Percentiles rank a stretch among this genome's conserved stretches.
These are phyloP conservation scores for Lethenteron reissneri DNA, from an alignment of 2,113 vertebrate genomes.

Conservation along the genomic window DNA sequence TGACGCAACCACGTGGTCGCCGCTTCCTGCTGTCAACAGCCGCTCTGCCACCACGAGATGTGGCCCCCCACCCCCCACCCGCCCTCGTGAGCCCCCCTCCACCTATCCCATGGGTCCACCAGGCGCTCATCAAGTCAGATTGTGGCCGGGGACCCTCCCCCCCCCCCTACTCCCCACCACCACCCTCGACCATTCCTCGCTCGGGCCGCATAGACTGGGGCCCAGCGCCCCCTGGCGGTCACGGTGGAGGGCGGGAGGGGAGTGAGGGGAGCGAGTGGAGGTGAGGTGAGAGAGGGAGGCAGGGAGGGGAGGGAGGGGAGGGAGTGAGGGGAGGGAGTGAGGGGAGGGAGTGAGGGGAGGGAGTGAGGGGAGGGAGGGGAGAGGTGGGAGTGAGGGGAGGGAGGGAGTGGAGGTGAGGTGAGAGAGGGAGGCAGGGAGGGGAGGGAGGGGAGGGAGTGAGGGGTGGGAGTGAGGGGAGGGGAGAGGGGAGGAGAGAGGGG, in stretches of 20 bases:
- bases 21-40: no score
- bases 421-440: neutral
- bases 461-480: neutral
- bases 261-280: neutral
- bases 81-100: no score
- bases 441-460: neutral
- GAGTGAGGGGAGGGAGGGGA: neutral
- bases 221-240: no score
- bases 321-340: neutral
- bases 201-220: no score
- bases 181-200: no score
- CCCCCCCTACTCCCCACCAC: no score
- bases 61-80: no score
- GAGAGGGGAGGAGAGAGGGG: neutral
- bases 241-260: neutral
- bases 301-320: neutral
- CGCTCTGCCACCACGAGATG: no score
- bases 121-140: no score
- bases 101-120: no score
- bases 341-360: neutral
- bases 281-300: neutral
- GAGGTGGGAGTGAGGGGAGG: neutral
- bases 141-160: no score
- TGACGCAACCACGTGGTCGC: no score
- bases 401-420: neutral